Evolutionary conservation across 1,140 invertebrate genomes (phyloP).

Genomic region (Leptinotarsa texana): DNA sequence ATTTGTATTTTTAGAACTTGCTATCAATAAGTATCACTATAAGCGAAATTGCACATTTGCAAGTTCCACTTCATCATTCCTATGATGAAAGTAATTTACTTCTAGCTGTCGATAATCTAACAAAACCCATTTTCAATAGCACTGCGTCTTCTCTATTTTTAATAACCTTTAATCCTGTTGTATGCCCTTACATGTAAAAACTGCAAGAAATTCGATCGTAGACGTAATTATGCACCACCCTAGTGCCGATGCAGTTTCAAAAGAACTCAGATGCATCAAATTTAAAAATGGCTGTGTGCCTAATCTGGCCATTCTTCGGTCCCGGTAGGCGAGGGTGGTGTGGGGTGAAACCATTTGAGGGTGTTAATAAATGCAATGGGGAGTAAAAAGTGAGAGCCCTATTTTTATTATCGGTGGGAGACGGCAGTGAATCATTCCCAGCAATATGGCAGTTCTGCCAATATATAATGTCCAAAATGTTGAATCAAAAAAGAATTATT

Average conservation of each 20-base stretch:
- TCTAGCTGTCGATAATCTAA: background rate
- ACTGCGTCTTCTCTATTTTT: background rate
- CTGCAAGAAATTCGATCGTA: slow-evolving; percentile 15
- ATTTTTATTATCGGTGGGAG: slow-evolving; percentile 6
- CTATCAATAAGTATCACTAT: no score
- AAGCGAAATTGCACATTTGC: no score
- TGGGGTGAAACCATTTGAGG: slow-evolving; percentile 19
- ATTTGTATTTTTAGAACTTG: no score
- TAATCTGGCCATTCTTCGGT: slow-evolving; percentile 31
- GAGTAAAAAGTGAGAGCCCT: slow-evolving; percentile 20
- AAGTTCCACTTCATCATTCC: no score
- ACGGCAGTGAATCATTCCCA: background rate
- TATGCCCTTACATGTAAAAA: slow-evolving; percentile 1
- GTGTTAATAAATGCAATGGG: slow-evolving; percentile 28
- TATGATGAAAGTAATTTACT: no score
- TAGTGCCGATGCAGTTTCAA: slow-evolving; percentile 9
- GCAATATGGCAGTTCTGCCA: background rate
- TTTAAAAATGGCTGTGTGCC: slow-evolving; percentile 29
- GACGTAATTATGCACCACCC: slow-evolving; percentile 14
- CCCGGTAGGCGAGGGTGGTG: slow-evolving; percentile 21
- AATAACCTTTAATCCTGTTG: background rate
- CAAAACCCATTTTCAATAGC: background rate
- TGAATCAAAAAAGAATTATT: no score
- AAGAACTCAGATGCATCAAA: slow-evolving; percentile 21
- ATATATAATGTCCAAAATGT: no score